Conservation (phyloP, 2,888 invertebrate species). For the Teinopalpus imperialis region DNA sequence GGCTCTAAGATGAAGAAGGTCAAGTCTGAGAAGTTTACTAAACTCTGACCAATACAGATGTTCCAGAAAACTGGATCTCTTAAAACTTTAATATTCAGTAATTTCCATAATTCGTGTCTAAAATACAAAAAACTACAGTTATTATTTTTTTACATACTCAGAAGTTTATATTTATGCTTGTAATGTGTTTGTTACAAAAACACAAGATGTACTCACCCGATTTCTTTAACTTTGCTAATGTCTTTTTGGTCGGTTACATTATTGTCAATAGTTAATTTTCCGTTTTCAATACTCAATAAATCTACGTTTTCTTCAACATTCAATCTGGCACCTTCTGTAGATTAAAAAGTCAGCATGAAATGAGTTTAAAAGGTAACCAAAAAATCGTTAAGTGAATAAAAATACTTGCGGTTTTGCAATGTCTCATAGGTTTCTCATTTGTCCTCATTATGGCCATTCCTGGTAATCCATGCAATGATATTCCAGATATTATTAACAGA, state of each 20-base stretch:
- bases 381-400: constrained; percentile 25
- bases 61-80: constrained; percentile 80
- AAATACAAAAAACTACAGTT: constrained; percentile 29
- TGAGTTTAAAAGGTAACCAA: constrained; percentile 24
- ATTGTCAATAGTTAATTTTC: constrained; percentile 6
- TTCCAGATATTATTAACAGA: constrained; percentile 79
- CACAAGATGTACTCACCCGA: constrained; percentile 9
- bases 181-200: no score
- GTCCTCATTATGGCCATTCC: constrained; percentile 83
- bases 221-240: constrained; percentile 14
- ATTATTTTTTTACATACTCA: constrained; percentile 10
- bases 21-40: constrained; percentile 83
- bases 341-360: constrained; percentile 4
- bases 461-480: constrained; percentile 82
- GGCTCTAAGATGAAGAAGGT: constrained; percentile 85
- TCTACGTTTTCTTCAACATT: constrained; percentile 44
- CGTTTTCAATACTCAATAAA: constrained; percentile 40
- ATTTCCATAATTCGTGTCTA: constrained; percentile 51
- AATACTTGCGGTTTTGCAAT: constrained; percentile 69
- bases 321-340: constrained; percentile 37
- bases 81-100: constrained; percentile 71
- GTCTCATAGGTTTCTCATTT: constrained; percentile 28
- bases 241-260: neutral
- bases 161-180: no score
- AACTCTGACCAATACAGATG: constrained; percentile 82